Evolutionary conservation across 1,140 invertebrate species (phyloP), one percentile per base, ranked within the genome.

Genomic region (Oedothorax gibbosus): DNA sequence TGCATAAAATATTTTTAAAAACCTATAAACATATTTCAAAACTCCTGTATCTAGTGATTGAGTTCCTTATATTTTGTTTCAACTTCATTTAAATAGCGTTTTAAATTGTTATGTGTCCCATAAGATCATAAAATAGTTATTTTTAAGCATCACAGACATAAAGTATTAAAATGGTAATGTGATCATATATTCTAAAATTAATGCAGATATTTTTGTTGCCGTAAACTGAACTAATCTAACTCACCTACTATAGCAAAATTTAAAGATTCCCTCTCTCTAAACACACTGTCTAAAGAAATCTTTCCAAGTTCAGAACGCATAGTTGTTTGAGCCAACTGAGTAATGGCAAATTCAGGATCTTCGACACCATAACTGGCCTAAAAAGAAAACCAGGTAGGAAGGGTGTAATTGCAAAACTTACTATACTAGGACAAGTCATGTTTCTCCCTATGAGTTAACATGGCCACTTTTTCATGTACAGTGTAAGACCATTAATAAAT

Each of bases 331-430:
- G 98, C 98, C 62, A 99, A 91, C 90, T 99, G 98, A 62, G 97
- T 99, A 78, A 99, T 97, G 7, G 98, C 98, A 93, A 99, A 99
- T 91, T 99, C 98, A 18, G 98, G 97, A 92, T 99, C 98, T 92
- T 99, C 98, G 49, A 99, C 98, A 53, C 98, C 98, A 91, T 99
- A 99, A 86, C 97, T 98, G 72, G 98, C 95, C 92, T 92, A 80
- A 57, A 53, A 57, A 65, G 11, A 82, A 78, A 84, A 82, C n/a
- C n/a, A 64, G 12, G 15, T 7, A n/a, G 10, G 15, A 64, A n/a
- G n/a, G n/a, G n/a, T n/a, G n/a, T 62, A 15, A 12, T 62, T 62
- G 60, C 5, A 35, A 35, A 35, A 35, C 35, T 35, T 35, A 2
- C 35, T 35, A 35, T 35, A 35, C 2, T 35, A 35, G 35, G 35